Percentiles rank a stretch among this genome's conserved stretches.
Conservation (phyloP, 2,888 invertebrate genomes). For the Conus canariensis region DNA sequence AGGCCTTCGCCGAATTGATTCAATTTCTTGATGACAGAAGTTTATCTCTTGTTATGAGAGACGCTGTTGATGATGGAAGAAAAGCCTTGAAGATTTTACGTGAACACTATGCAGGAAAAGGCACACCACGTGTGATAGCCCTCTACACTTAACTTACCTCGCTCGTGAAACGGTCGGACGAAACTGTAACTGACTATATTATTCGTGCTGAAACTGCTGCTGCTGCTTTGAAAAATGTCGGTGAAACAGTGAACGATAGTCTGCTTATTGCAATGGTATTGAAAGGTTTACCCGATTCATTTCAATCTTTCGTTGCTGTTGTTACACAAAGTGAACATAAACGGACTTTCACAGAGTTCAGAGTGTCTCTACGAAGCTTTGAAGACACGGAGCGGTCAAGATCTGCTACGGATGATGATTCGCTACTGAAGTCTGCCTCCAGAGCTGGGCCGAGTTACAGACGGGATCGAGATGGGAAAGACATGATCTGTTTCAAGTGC, state of each 20-base stretch:
- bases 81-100: slow-evolving; percentile 51
- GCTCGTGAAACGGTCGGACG: slow-evolving; percentile 43
- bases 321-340: slow-evolving; percentile 42
- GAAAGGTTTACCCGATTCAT: slow-evolving; percentile 50
- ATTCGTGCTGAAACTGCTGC: slow-evolving; percentile 47
- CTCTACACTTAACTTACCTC: slow-evolving; percentile 53
- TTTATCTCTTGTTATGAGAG: slow-evolving; percentile 53
- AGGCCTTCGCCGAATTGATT: slow-evolving; percentile 53
- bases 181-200: slow-evolving; percentile 51
- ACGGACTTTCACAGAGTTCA: slow-evolving; percentile 46
- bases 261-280: slow-evolving; percentile 50
- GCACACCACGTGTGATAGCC: slow-evolving; percentile 53
- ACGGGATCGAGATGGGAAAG: slow-evolving; percentile 45
- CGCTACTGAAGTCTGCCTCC: neutral
- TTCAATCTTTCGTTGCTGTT: slow-evolving; percentile 48
- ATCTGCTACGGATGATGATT: slow-evolving; percentile 14
- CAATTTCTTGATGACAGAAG: slow-evolving; percentile 55
- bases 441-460: slow-evolving; percentile 51
- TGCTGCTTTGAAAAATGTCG: slow-evolving; percentile 37
- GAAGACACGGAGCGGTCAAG: slow-evolving; percentile 46
- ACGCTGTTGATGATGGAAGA: slow-evolving; percentile 54
- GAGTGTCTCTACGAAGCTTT: slow-evolving; percentile 45
- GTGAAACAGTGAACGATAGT: slow-evolving; percentile 49
- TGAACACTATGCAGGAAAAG: slow-evolving; percentile 49
- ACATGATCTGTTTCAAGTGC: slow-evolving; percentile 29